Evolutionary conservation across 2,797 vertebrate species (phyloP).

Genomic region (Ambastaia sidthimunki): DNA sequence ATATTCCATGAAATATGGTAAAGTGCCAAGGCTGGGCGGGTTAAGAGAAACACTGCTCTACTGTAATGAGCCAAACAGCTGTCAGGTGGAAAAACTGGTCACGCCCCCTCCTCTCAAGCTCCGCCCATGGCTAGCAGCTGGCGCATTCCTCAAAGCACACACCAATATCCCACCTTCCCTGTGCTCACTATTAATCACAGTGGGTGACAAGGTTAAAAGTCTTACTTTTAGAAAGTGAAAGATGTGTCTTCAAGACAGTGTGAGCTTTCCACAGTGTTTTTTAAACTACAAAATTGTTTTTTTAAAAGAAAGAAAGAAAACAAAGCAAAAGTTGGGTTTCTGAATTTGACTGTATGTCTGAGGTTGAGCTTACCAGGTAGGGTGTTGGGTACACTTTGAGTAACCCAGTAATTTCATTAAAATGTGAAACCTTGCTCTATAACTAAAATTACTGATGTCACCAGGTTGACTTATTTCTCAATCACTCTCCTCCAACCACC

Average conservation of each 20-base stretch:
- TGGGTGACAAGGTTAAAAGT: constrained; percentile 27
- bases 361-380: constrained; percentile 1
- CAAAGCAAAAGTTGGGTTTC: not conserved
- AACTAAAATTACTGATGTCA: not conserved
- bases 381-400: constrained; percentile 1
- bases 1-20: constrained; percentile 28
- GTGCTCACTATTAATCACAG: constrained; percentile 40
- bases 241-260: not conserved
- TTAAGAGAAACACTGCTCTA: constrained; percentile 8
- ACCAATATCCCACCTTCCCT: constrained; percentile 33
- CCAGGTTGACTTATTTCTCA: not conserved
- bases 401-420: constrained; percentile 12
- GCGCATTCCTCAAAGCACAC: constrained; percentile 42
- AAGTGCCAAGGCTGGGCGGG: not conserved
- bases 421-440: not conserved
- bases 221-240: constrained; percentile 16
- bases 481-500: not conserved
- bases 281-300: too few relatives aligned
- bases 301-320: too few relatives aligned
- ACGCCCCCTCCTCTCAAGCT: not conserved
- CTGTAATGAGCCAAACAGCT: constrained; percentile 35
- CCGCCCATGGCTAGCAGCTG: constrained; percentile 36
- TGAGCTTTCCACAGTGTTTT: not conserved
- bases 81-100: constrained; percentile 9
- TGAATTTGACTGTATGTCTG: constrained; percentile 4